A percentile compares a stretch with the other conserved stretches of the same genome.
Evolutionary conservation across 1,140 invertebrate genomes (phyloP).

Genomic region (Orussus abietinus): DNA sequence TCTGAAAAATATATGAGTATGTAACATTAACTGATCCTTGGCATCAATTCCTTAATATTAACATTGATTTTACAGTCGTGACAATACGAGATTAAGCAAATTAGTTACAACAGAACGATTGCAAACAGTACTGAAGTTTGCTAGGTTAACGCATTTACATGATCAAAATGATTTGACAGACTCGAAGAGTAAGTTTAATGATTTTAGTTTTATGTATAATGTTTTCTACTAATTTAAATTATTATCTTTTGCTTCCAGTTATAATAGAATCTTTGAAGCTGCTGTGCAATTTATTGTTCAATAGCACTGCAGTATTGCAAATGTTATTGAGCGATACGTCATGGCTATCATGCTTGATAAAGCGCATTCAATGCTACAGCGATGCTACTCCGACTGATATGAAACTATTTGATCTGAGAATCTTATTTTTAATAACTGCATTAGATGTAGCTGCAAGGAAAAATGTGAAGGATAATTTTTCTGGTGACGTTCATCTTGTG

Average conservation of each 20-base stretch:
- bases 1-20: constrained; percentile 9
- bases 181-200: constrained; percentile 25
- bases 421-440: constrained; percentile 85
- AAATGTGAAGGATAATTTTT: constrained; percentile 70
- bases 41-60: constrained; percentile 17
- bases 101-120: constrained; percentile 67
- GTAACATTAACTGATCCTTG: constrained; percentile 9
- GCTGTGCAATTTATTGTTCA: constrained; percentile 85
- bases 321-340: constrained; percentile 66
- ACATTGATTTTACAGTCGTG: constrained; percentile 59
- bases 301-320: constrained; percentile 69
- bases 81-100: constrained; percentile 69
- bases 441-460: constrained; percentile 67
- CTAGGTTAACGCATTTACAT: constrained; percentile 53
- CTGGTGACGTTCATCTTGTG: constrained; percentile 77
- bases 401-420: constrained; percentile 83
- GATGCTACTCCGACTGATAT: constrained; percentile 62
- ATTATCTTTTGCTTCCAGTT: constrained; percentile 55
- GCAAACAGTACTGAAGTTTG: constrained; percentile 61
- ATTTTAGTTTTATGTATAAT: constrained; percentile 5
- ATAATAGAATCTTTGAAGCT: constrained; percentile 80
- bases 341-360: constrained; percentile 70
- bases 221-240: constrained; percentile 8
- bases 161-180: constrained; percentile 30
- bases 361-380: constrained; percentile 68